Percentiles rank a stretch among this genome's conserved stretches.
These are phyloP conservation scores for Phycodurus eques DNA, from an alignment of 2,113 vertebrate genomes.

Conservation along the genomic window DNA sequence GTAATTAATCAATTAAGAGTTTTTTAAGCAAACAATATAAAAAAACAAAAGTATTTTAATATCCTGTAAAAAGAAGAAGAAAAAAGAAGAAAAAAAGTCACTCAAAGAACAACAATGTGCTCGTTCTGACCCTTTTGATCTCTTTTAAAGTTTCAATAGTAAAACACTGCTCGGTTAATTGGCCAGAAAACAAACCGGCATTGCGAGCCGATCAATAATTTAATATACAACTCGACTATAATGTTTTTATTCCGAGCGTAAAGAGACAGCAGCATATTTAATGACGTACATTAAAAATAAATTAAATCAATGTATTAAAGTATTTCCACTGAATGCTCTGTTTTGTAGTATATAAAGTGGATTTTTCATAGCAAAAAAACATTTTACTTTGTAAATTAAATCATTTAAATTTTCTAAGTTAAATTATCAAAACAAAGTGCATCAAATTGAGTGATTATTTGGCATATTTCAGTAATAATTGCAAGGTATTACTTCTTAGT, in stretches of 20 bases:
- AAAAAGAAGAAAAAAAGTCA: not conserved
- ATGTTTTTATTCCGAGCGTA: not conserved
- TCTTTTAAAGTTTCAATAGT: constrained; percentile 42
- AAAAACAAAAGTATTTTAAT: not conserved
- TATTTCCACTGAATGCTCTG: not conserved
- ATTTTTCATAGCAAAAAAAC: not conserved
- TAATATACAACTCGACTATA: constrained; percentile 41
- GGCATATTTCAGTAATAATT: not conserved
- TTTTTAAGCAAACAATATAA: not conserved
- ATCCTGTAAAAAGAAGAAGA: not conserved
- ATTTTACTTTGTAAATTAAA: not conserved
- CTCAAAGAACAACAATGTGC: not conserved
- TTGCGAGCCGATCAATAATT: constrained; percentile 24
- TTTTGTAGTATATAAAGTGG: not conserved
- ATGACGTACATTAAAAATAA: not conserved
- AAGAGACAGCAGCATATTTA: not conserved
- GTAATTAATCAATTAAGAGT: not conserved
- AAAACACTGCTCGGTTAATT: constrained; percentile 46
- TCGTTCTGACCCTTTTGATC: constrained; percentile 40
- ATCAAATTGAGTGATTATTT: not conserved
- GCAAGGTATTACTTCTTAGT: not conserved
- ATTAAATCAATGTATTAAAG: not conserved
- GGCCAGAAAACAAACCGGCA: constrained; percentile 32
- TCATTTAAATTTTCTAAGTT: not conserved
- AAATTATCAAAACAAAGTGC: not conserved